Conservation (phyloP, 2,888 invertebrate species). For the Aleiodes testaceus region DNA sequence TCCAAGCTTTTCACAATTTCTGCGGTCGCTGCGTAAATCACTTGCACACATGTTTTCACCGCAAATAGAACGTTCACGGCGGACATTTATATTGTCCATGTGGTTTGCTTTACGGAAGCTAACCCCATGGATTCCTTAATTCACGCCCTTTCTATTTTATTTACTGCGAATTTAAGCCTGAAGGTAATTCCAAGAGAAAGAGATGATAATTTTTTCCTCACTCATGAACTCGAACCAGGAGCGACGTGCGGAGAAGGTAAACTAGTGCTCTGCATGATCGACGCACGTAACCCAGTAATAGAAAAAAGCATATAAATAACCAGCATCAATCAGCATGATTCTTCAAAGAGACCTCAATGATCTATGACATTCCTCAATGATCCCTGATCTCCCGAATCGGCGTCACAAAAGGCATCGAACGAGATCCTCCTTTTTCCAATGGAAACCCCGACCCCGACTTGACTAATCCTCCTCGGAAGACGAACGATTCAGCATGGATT, state of each 20-base stretch:
- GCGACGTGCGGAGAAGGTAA: too few species aligned
- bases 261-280: too few species aligned
- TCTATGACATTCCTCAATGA: slow-evolving; percentile 36
- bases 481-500: slow-evolving; percentile 34
- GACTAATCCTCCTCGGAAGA: slow-evolving; percentile 36
- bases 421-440: background rate
- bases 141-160: slow-evolving; percentile 13
- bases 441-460: slow-evolving; percentile 32
- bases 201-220: too few species aligned
- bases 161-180: background rate
- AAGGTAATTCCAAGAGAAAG: too few species aligned
- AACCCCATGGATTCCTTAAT: background rate
- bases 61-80: slow-evolving; percentile 24
- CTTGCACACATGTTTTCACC: slow-evolving; percentile 9
- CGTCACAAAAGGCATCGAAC: slow-evolving; percentile 10
- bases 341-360: slow-evolving; percentile 24
- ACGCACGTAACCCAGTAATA: too few species aligned
- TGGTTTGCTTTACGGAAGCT: slow-evolving; percentile 7
- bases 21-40: slow-evolving; percentile 44
- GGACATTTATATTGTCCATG: slow-evolving; percentile 7
- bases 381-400: background rate
- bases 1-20: slow-evolving; percentile 43
- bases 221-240: background rate
- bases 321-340: slow-evolving; percentile 45
- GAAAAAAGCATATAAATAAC: slow-evolving; percentile 49